Evolutionary conservation across 92 coral and sea anemone genomes (phyloP).

Genomic region (Porites cylindrica): DNA sequence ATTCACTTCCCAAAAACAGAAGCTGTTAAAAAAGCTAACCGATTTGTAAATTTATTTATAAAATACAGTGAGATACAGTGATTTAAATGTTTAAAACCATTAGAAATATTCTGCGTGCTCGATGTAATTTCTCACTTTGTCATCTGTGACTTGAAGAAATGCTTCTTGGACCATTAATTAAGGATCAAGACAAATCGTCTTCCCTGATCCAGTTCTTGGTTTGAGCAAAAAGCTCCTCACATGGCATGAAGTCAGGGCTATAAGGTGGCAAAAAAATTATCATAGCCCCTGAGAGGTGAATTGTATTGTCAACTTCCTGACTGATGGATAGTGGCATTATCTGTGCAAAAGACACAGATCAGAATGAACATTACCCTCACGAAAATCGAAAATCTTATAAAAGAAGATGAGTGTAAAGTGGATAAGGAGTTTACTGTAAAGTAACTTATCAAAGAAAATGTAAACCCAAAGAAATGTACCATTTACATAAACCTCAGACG

Average conservation of each 20-base stretch:
- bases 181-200: slow-evolving; percentile 16
- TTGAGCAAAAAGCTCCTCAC: not conserved
- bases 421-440: too few species aligned
- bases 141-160: slow-evolving; percentile 23
- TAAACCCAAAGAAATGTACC: too few species aligned
- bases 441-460: too few species aligned
- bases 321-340: not conserved
- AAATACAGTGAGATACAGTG: too few species aligned
- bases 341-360: too few species aligned
- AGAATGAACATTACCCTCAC: too few species aligned
- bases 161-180: slow-evolving; percentile 41
- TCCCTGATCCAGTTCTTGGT: not conserved
- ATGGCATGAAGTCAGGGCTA: slow-evolving; percentile 5
- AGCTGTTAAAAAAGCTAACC: not conserved
- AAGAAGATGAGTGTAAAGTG: too few species aligned
- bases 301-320: not conserved
- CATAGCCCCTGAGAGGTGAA: slow-evolving; percentile 18
- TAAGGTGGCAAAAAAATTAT: slow-evolving; percentile 11
- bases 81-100: not conserved
- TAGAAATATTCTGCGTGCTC: slow-evolving; percentile 32
- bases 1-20: not conserved
- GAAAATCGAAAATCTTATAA: too few species aligned
- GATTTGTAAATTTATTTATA: not conserved
- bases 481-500: too few species aligned
- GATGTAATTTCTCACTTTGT: slow-evolving; percentile 32